Conservation (phyloP, 2,888 invertebrate species). For the Dexiosoma caninum region DNA sequence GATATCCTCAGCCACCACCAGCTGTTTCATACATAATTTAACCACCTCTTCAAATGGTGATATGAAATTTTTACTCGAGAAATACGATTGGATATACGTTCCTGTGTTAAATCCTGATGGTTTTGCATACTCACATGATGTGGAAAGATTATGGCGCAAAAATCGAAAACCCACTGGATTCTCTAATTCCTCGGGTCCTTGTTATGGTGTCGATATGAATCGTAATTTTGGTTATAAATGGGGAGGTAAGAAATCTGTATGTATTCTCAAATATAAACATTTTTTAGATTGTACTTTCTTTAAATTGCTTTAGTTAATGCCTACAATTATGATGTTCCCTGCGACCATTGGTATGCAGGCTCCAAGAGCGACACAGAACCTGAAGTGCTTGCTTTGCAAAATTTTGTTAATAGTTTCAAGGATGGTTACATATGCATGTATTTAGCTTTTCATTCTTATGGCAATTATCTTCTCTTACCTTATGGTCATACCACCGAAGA, state of each 20-base stretch:
- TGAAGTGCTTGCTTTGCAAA: too few relatives aligned
- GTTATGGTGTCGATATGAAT: conserved; percentile 76
- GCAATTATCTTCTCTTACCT: conserved; percentile 81
- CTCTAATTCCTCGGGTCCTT: conserved; percentile 70
- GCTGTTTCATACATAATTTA: conserved; percentile 85
- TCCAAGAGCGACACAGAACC: too few relatives aligned
- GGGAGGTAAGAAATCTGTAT: conserved; percentile 70
- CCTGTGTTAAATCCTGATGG: conserved; percentile 87
- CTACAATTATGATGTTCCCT: too few relatives aligned
- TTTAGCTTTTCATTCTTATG: conserved; percentile 83
- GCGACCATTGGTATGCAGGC: too few relatives aligned
- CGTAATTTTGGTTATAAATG: conserved; percentile 75
- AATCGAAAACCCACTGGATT: conserved; percentile 81
- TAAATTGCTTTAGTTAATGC: too few relatives aligned
- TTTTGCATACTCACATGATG: conserved; percentile 82
- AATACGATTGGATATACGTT: conserved; percentile 86
- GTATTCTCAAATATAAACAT: too few relatives aligned
- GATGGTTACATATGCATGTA: too few relatives aligned
- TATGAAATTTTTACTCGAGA: conserved; percentile 81
- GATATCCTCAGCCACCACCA: conserved; percentile 84
- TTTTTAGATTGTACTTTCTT: too few relatives aligned
- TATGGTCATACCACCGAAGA: conserved; percentile 79
- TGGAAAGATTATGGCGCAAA: conserved; percentile 83
- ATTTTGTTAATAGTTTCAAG: too few relatives aligned
- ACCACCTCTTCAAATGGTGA: conserved; percentile 81